phyloP scores from a whole-genome alignment of 2,113 vertebrate genomes.

The Microcebus tavaratra region DNA sequence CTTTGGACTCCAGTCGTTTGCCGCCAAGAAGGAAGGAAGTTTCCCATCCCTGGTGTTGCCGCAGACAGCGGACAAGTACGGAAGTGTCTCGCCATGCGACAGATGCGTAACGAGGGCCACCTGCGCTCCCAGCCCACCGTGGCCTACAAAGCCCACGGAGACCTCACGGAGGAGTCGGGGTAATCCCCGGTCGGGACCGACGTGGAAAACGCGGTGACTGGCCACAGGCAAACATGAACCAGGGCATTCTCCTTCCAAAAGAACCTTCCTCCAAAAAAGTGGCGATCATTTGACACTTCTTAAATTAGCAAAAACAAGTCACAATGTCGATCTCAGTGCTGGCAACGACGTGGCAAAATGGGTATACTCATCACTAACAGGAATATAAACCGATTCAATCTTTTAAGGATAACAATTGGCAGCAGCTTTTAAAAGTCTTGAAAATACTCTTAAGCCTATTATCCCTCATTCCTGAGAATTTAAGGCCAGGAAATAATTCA shows the following conservation, averaged over 20 bases:
- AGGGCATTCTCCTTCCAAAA: background rate
- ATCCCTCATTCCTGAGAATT: background rate
- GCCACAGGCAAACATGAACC: background rate
- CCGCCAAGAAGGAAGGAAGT: background rate
- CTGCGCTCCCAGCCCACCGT: background rate
- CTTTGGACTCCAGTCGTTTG: background rate
- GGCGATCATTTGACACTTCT: background rate
- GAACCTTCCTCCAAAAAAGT: background rate
- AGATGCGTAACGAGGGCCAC: rapidly evolving
- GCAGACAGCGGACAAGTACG: background rate
- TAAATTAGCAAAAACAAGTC: background rate
- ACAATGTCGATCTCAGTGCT: background rate
- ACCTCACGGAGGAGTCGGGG: background rate
- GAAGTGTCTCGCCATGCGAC: background rate
- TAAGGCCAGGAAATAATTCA: background rate
- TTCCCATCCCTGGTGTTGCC: background rate
- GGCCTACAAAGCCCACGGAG: background rate
- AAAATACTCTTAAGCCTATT: background rate
- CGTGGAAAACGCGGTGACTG: background rate
- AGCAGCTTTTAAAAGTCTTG: background rate
- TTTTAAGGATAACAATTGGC: background rate
- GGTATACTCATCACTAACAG: background rate
- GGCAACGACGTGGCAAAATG: background rate
- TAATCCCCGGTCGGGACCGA: background rate
- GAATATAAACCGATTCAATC: background rate